phyloP scores from a whole-genome alignment of 1,140 invertebrate species.

The Scaptomyza hsui region DNA sequence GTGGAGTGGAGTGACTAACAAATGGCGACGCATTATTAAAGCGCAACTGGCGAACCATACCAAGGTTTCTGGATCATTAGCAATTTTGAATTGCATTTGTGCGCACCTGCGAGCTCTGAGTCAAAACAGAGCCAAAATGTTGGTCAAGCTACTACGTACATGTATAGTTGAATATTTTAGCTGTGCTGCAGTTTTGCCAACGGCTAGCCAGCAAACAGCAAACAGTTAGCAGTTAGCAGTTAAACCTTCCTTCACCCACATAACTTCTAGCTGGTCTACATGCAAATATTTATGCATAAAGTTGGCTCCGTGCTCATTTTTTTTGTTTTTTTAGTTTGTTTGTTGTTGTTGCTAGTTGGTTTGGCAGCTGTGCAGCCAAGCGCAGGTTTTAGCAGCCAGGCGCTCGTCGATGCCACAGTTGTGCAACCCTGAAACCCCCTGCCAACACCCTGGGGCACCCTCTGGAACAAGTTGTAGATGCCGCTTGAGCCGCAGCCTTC shows the following conservation, averaged over 20 bases:
- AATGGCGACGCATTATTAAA: constrained; percentile 70
- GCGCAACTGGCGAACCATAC: constrained; percentile 20
- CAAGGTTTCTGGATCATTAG: constrained; percentile 54
- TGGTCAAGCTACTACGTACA: constrained; percentile 20
- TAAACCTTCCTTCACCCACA: neutral
- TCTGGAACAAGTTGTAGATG: constrained; percentile 29
- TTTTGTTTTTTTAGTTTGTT: neutral
- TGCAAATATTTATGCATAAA: constrained; percentile 82
- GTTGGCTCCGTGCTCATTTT: constrained; percentile 79
- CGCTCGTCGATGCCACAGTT: constrained; percentile 6
- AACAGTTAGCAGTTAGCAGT: neutral
- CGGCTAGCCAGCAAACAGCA: constrained; percentile 21
- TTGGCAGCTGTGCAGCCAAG: constrained; percentile 50
- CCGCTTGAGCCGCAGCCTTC: constrained; percentile 41
- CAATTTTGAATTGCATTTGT: constrained; percentile 59
- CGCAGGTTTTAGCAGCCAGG: constrained; percentile 18
- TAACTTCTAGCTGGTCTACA: constrained; percentile 32
- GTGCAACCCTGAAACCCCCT: neutral
- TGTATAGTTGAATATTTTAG: constrained; percentile 48
- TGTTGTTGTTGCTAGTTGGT: constrained; percentile 20
- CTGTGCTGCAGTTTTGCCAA: constrained; percentile 38
- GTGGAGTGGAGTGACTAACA: constrained; percentile 48
- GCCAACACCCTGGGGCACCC: neutral
- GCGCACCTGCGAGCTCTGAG: constrained; percentile 41
- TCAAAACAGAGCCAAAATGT: constrained; percentile 32